phyloP scores from a whole-genome alignment of 2,888 invertebrate genomes.

The Cephus sareptanus region DNA sequence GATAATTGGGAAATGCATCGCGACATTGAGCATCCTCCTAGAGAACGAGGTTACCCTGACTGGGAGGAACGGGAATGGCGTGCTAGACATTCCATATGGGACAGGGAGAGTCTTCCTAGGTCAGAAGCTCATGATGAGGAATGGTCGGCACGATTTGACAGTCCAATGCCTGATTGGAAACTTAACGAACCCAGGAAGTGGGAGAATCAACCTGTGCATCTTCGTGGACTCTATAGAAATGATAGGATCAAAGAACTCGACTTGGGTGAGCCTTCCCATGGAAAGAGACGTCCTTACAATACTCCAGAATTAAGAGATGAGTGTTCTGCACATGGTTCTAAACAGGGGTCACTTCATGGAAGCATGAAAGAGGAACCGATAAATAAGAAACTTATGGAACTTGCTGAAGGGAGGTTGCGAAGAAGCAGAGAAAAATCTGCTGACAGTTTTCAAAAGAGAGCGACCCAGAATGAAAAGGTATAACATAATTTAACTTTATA shows the following conservation, averaged over 20 bases:
- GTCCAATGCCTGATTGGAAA: constrained; percentile 60
- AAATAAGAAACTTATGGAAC: constrained; percentile 62
- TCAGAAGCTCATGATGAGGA: constrained; percentile 62
- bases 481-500: constrained; percentile 4
- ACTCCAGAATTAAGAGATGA: constrained; percentile 58
- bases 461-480: constrained; percentile 30
- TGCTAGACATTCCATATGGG: constrained; percentile 55
- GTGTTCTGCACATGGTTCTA: constrained; percentile 46
- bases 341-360: constrained; percentile 57
- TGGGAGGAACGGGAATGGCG: constrained; percentile 64
- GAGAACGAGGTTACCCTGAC: constrained; percentile 50
- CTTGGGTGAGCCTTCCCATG: constrained; percentile 44
- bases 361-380: constrained; percentile 64
- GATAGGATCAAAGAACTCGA: constrained; percentile 61
- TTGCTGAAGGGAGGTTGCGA: constrained; percentile 59
- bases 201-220: constrained; percentile 58
- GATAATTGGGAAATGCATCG: constrained; percentile 63
- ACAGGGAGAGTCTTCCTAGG: constrained; percentile 59
- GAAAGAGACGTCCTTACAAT: constrained; percentile 53
- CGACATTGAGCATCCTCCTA: constrained; percentile 53
- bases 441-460: constrained; percentile 56
- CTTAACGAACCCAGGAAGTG: constrained; percentile 58
- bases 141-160: constrained; percentile 58
- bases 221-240: constrained; percentile 56
- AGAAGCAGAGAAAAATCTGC: constrained; percentile 59